These are phyloP conservation scores for Tubulanus polymorphus DNA, from an alignment of 2,888 invertebrate species.

Conservation along the genomic window DNA sequence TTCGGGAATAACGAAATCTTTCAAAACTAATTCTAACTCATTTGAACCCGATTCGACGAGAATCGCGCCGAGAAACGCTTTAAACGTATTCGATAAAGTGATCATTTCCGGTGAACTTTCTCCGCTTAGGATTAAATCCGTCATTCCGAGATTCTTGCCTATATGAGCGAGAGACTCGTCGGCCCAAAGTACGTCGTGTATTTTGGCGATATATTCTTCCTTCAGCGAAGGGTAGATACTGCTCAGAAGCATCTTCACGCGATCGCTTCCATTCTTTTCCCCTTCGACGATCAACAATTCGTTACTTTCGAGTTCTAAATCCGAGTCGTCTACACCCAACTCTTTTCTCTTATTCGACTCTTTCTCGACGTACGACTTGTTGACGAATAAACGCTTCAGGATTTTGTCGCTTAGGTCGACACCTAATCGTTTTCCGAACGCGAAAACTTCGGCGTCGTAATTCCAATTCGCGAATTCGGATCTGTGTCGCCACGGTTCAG, in stretches of 20 bases:
- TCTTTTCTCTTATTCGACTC: constrained; percentile 67
- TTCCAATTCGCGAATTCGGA: constrained; percentile 58
- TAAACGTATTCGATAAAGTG: constrained; percentile 70
- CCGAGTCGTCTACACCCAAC: constrained; percentile 62
- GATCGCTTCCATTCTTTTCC: too few species aligned
- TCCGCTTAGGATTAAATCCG: constrained; percentile 72
- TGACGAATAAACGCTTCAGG: constrained; percentile 73
- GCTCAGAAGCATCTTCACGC: constrained; percentile 67
- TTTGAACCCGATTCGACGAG: constrained; percentile 57
- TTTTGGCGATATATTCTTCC: constrained; percentile 74
- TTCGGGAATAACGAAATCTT: constrained; percentile 77
- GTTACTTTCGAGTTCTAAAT: constrained; percentile 64
- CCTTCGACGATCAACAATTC: constrained; percentile 64
- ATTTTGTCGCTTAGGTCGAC: constrained; percentile 74
- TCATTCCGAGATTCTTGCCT: constrained; percentile 72
- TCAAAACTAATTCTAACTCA: constrained; percentile 72
- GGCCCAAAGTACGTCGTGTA: constrained; percentile 66
- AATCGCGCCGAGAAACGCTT: constrained; percentile 78
- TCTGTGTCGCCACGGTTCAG: constrained; percentile 43
- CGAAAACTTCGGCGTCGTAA: constrained; percentile 78
- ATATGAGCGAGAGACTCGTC: constrained; percentile 68
- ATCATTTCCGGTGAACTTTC: constrained; percentile 65
- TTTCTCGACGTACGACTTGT: constrained; percentile 68
- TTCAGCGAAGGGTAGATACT: constrained; percentile 69
- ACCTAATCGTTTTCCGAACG: constrained; percentile 78